Evolutionary conservation across 2,113 vertebrate species (phyloP).

Genomic region (Dicaeum eximium): DNA sequence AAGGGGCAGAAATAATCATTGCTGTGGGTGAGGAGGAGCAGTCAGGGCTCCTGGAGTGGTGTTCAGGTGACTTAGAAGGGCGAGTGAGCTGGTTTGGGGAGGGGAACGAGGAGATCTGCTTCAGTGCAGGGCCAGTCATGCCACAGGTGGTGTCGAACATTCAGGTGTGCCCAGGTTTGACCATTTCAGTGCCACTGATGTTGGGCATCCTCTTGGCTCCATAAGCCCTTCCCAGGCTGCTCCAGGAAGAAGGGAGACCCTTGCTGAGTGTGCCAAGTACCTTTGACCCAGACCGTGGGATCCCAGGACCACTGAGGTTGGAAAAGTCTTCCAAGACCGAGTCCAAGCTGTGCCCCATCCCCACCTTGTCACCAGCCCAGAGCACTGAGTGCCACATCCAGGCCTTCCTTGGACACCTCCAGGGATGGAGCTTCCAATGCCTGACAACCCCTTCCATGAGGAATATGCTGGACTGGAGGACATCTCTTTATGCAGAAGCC

Average conservation of each 20-base stretch:
- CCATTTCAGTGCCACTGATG: background rate
- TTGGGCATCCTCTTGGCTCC: background rate
- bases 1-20: background rate
- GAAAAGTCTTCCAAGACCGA: fast-evolving
- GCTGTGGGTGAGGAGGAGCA: background rate
- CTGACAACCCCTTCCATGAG: background rate
- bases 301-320: background rate
- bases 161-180: no score
- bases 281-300: background rate
- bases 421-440: background rate
- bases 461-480: background rate
- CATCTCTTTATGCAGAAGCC: background rate
- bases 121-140: fast-evolving
- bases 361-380: background rate
- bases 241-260: background rate
- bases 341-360: fast-evolving
- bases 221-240: background rate
- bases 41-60: background rate
- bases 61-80: background rate
- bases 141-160: fast-evolving
- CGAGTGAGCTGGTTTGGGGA: background rate
- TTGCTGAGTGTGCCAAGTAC: background rate
- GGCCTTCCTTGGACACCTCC: background rate
- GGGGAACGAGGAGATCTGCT: background rate
- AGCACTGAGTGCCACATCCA: background rate